Evolutionary conservation across 2,888 invertebrate genomes (phyloP).

Genomic region (Cephus runcator): DNA sequence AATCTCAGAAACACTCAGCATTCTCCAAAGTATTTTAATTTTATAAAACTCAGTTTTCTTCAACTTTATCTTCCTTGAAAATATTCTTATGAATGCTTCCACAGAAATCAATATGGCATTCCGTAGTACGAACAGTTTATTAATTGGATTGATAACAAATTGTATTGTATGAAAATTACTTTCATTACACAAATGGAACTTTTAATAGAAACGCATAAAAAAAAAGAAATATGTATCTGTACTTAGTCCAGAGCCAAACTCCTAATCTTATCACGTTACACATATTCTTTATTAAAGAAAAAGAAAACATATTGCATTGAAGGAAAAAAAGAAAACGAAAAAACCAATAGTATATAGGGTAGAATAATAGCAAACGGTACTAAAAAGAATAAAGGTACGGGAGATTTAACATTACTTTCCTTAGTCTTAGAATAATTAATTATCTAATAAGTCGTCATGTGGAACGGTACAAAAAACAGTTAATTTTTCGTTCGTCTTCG

Average conservation of each 20-base stretch:
- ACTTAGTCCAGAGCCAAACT: neutral
- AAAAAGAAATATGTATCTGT: neutral
- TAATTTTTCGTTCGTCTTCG: neutral
- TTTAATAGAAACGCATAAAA: neutral
- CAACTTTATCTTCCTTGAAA: neutral
- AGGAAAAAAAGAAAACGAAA: neutral
- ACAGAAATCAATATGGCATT: neutral
- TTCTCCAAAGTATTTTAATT: constrained; percentile 28
- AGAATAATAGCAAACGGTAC: neutral
- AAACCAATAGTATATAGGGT: neutral
- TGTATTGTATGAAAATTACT: neutral
- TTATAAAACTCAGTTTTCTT: neutral
- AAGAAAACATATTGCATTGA: neutral
- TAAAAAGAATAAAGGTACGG: neutral
- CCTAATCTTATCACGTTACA: neutral
- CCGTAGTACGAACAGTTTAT: neutral
- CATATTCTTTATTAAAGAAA: neutral
- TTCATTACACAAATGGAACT: neutral
- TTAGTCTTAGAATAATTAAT: constrained; percentile 10
- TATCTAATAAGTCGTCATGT: constrained; percentile 20
- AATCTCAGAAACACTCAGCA: constrained; percentile 23
- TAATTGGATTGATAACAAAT: neutral
- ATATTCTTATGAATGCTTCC: neutral
- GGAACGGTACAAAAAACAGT: constrained; percentile 34
- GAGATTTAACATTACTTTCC: constrained; percentile 8